Conservation (phyloP, 2,797 vertebrate genomes). For the Sebastes dallii region DNA sequence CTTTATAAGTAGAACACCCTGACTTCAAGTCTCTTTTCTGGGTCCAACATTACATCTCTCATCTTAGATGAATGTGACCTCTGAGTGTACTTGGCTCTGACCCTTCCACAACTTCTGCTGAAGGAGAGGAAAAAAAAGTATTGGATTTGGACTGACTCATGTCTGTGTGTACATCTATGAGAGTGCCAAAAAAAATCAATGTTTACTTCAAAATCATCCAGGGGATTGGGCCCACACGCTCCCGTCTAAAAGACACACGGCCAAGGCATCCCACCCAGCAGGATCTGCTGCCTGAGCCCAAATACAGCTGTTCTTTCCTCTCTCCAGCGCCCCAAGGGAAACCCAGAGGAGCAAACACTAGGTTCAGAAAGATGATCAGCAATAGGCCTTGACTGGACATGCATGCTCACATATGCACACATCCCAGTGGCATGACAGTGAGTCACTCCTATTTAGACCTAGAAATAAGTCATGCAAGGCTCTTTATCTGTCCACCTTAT, state of each 20-base stretch:
- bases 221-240: conserved; percentile 16
- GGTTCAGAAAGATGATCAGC: neutral
- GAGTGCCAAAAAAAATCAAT: conserved; percentile 32
- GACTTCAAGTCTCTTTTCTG: conserved; percentile 19
- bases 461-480: neutral
- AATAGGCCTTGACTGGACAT: neutral
- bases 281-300: conserved; percentile 17
- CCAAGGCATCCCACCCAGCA: conserved; percentile 30
- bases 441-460: neutral
- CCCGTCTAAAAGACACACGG: conserved; percentile 17
- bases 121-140: neutral
- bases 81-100: conserved; percentile 40
- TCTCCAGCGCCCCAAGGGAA: neutral
- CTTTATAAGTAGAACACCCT: neutral
- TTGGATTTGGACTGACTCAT: conserved; percentile 16
- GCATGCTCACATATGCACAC: neutral
- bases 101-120: conserved; percentile 1
- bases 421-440: neutral
- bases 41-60: conserved; percentile 21
- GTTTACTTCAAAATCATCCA: conserved; percentile 45
- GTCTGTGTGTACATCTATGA: conserved; percentile 29
- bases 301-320: conserved; percentile 38
- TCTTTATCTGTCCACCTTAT: neutral
- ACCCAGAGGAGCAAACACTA: neutral
- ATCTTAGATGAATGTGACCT: conserved; percentile 31